These are phyloP conservation scores for Apocrypta bakeri DNA, from an alignment of 1,140 invertebrate genomes.

Conservation along the genomic window DNA sequence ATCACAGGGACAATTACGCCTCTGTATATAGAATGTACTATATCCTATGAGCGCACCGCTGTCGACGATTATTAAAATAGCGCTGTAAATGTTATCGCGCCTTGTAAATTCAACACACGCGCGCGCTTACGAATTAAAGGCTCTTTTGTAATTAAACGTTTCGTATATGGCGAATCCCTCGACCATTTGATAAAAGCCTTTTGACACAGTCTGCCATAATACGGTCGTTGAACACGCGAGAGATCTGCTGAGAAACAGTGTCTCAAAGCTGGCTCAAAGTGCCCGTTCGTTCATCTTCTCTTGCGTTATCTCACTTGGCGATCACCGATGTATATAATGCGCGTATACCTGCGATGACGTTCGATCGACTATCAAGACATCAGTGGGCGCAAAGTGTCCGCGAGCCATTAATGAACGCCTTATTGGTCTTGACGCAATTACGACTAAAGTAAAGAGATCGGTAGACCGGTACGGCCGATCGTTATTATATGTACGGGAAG, in stretches of 20 bases:
- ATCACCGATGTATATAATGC: not conserved
- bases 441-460: slow-evolving; percentile 28
- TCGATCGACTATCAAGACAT: slow-evolving; percentile 28
- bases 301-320: not conserved
- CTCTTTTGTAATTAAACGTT: not conserved
- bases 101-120: not conserved
- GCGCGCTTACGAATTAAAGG: not conserved
- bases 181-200: too few relatives aligned
- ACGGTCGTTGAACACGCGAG: not conserved
- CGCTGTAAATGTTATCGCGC: not conserved
- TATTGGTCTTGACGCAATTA: slow-evolving; percentile 27
- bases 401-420: slow-evolving; percentile 33
- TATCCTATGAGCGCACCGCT: too few relatives aligned
- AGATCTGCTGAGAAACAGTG: slow-evolving; percentile 4
- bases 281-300: not conserved
- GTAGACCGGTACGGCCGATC: not conserved
- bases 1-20: slow-evolving; percentile 11
- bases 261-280: not conserved
- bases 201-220: not conserved
- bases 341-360: not conserved
- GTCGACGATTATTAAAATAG: not conserved
- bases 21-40: too few relatives aligned
- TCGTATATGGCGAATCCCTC: not conserved
- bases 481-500: slow-evolving; percentile 1
- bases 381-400: slow-evolving; percentile 16